Conservation (phyloP, 1,140 invertebrate species). For the Paracyclopina nana region DNA sequence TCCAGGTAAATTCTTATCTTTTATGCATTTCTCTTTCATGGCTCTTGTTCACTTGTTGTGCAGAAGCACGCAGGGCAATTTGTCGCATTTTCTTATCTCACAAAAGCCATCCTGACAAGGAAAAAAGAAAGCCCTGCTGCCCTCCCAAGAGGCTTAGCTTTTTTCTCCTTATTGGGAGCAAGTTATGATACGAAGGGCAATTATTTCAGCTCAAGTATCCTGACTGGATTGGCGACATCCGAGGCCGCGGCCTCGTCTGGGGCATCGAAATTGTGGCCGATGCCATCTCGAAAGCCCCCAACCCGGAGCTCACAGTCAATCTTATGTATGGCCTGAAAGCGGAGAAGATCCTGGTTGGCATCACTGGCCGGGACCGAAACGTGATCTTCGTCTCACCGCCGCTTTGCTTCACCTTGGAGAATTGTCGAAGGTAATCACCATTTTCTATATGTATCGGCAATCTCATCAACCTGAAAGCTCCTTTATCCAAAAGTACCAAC, state of each 20-base stretch:
- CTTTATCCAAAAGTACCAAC: too few relatives aligned
- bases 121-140: too few relatives aligned
- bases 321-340: constrained; percentile 27
- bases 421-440: constrained; percentile 24
- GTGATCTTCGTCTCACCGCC: constrained; percentile 40
- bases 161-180: not conserved
- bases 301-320: constrained; percentile 15
- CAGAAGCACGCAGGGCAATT: too few relatives aligned
- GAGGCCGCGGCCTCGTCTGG: constrained; percentile 22
- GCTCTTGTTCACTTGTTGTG: too few relatives aligned
- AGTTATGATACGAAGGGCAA: too few relatives aligned
- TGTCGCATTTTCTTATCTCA: too few relatives aligned
- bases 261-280: constrained; percentile 23
- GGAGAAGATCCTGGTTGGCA: constrained; percentile 32
- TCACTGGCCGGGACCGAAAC: constrained; percentile 36
- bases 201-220: constrained; percentile 12
- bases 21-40: not conserved
- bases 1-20: constrained; percentile 12
- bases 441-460: too few relatives aligned
- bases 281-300: constrained; percentile 15
- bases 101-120: too few relatives aligned
- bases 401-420: constrained; percentile 33
- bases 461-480: too few relatives aligned
- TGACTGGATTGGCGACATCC: constrained; percentile 20
- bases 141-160: not conserved